Evolutionary conservation across 1,140 invertebrate species (phyloP).

Genomic region (Drepana arcuata): DNA sequence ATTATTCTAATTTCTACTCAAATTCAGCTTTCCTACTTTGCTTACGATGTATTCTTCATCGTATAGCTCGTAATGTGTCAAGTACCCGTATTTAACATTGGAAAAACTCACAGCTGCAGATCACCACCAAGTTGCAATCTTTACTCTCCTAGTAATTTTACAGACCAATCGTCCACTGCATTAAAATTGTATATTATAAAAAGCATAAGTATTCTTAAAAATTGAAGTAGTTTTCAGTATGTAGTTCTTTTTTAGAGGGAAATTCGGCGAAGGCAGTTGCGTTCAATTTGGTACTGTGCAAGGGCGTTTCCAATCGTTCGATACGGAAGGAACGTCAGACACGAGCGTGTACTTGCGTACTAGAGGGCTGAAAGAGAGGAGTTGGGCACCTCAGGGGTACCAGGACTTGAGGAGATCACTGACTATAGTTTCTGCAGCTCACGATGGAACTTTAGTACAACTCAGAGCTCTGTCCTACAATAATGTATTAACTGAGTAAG

Average conservation of each 20-base stretch:
- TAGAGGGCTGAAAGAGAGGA: conserved; percentile 66
- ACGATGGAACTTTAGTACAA: conserved; percentile 57
- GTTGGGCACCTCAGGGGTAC: conserved; percentile 24
- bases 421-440: conserved; percentile 36
- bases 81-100: no score
- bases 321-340: conserved; percentile 24
- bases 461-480: conserved; percentile 46
- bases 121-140: no score
- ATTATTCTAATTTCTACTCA: no score
- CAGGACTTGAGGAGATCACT: conserved; percentile 35
- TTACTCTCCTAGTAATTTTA: no score
- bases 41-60: no score
- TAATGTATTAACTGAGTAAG: conserved; percentile 63
- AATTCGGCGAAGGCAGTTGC: conserved; percentile 37
- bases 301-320: conserved; percentile 35
- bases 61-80: no score
- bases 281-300: conserved; percentile 45
- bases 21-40: no score
- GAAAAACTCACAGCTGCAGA: no score
- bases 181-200: no score
- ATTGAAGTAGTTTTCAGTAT: no score
- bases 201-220: no score
- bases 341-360: conserved; percentile 54
- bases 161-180: no score
- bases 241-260: conserved; percentile 25